Percentiles rank a stretch among this genome's conserved stretches.
Evolutionary conservation across 53 echinoderm and acorn worm genomes (phyloP).

Genomic region (Henricia sp.): DNA sequence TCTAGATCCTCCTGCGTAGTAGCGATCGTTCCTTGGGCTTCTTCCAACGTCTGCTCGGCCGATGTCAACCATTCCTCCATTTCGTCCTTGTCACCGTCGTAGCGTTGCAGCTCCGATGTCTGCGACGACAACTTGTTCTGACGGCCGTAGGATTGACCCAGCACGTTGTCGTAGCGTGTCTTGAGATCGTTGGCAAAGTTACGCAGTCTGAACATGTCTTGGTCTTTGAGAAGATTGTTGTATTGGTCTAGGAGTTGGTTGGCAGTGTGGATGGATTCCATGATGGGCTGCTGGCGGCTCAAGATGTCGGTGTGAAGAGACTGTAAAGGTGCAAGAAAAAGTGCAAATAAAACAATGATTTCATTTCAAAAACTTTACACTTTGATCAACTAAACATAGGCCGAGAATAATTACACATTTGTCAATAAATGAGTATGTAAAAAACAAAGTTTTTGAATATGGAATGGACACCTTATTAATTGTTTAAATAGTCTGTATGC

Average conservation of each 20-base stretch:
- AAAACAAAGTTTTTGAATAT: too few species aligned
- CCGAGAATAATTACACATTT: too few species aligned
- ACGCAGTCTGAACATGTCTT: constrained; percentile 90
- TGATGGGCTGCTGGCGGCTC: constrained; percentile 86
- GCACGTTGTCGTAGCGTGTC: constrained; percentile 79
- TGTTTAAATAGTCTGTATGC: too few species aligned
- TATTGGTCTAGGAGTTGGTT: constrained; percentile 85
- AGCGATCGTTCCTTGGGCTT: constrained; percentile 57
- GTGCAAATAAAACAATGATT: not conserved
- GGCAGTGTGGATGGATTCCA: constrained; percentile 94
- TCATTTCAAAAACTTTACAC: too few species aligned
- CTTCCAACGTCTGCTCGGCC: constrained; percentile 73
- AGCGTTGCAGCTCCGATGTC: constrained; percentile 76
- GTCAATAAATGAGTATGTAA: too few species aligned
- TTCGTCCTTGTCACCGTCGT: constrained; percentile 73
- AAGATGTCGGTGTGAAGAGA: constrained; percentile 86
- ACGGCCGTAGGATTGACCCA: constrained; percentile 92
- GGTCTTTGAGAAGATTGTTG: constrained; percentile 85
- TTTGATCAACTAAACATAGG: too few species aligned
- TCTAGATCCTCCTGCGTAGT: constrained; percentile 74
- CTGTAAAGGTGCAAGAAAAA: constrained; percentile 42
- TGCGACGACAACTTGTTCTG: constrained; percentile 79
- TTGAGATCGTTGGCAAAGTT: constrained; percentile 84
- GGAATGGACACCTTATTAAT: too few species aligned
- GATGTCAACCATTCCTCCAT: constrained; percentile 82